Base-by-base conservation (phyloP, 2,888 invertebrate species). In the Caenorhabditis zanzibari region DNA sequence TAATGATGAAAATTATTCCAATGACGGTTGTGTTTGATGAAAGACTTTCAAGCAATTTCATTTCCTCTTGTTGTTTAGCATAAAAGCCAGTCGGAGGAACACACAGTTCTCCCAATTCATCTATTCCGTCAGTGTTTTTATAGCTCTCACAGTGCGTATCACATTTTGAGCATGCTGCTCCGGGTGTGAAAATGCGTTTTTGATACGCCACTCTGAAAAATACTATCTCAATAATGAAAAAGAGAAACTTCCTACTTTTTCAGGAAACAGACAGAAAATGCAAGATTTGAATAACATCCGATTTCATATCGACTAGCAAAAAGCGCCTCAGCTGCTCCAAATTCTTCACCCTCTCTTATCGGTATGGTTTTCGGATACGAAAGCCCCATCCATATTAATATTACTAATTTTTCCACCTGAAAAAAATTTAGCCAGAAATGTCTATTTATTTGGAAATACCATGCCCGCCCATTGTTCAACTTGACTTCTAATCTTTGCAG, bases 241-340 rank as follows among this genome's bases (percentile, higher is more conserved):
- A 5, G 22, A 22, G 12, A 12, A 9, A 14, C 14, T 22, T 14
- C 1, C 26, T 38, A 61, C 59, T 24, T 35, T 61, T 61, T 38
- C 12, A 61, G 6, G 49, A 66, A 66, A 32, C 66, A 66, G 26
- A 49, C 3, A 6, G 66, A n/a, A 14, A 19, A 2, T 0, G 35
- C 0, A 1, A 49, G 0, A 32, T 19, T 35, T 6, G 66, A 47
- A 7, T 28, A 28, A 19, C 66, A 66, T 1, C 66, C 66, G 19
- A 66, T 66, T 24, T 66, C 66, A n/a, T 32, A 66, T 1, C 66
- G 26, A 2, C 19, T 28, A 1, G 66, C 49, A 49, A 35, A 66
- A 0, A 32, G 2, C 1, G 35, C n/a, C n/a, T 66, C 66, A 0
- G n/a, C 49, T 0, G 66, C 49, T 1, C 32, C 32, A 12, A 52